phyloP scores from a whole-genome alignment of 2,113 vertebrate genomes.

The Nibea coibor region DNA sequence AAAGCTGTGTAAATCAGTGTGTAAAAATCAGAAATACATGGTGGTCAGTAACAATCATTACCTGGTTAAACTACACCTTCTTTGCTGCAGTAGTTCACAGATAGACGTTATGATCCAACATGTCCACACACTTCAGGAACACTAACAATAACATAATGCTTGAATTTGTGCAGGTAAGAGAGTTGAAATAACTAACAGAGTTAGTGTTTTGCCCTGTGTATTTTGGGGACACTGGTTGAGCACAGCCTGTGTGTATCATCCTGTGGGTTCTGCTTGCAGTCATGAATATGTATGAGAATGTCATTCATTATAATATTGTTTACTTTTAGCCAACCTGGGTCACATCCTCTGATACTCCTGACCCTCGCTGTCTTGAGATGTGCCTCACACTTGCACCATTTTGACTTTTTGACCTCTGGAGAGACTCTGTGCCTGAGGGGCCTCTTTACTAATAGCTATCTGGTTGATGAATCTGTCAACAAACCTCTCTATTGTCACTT shows the following conservation, averaged over 20 bases:
- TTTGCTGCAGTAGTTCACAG: background rate
- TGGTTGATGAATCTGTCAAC: constrained; percentile 19
- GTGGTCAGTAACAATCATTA: background rate
- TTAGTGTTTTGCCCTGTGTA: no score
- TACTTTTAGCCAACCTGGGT: background rate
- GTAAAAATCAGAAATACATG: no score
- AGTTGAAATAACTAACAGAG: background rate
- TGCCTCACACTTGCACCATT: background rate
- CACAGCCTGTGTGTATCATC: background rate
- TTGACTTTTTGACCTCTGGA: constrained; percentile 27
- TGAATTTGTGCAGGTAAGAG: no score
- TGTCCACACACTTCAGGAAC: background rate
- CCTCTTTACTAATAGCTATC: constrained; percentile 4
- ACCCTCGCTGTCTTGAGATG: constrained; percentile 11
- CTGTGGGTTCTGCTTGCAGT: background rate
- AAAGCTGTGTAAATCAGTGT: background rate
- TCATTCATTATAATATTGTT: constrained; percentile 48
- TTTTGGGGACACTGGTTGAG: background rate
- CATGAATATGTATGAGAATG: constrained; percentile 38
- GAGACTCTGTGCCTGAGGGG: background rate
- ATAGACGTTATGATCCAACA: no score
- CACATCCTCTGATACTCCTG: background rate
- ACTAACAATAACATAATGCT: background rate
- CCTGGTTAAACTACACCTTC: background rate
- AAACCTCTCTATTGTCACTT: background rate